Evolutionary conservation across 2,888 invertebrate genomes (phyloP), one percentile per base, ranked within the genome.

Genomic region (Argynnis bischoffii): DNA sequence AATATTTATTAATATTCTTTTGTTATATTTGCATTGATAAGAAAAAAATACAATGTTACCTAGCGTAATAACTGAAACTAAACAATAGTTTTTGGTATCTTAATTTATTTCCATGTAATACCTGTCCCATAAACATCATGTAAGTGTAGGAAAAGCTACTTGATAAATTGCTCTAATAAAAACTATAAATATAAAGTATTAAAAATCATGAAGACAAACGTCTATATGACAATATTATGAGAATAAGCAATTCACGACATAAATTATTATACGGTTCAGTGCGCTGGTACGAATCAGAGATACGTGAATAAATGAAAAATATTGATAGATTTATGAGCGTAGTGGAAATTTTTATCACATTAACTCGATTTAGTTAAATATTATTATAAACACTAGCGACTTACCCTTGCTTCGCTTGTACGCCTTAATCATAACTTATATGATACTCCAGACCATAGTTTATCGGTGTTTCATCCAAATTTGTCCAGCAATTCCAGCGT

Each of bases 201-300:
- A 60, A 66, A 66, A 60, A 35, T 53, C 53, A 26, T 51, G 13
- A 47, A 65, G 59, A 53, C 35, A 46, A 55, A 14, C 31, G 35
- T 51, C n/a, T 53, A 57, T 21, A 54, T 65, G 16, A 65, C 53
- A 65, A 41, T 64, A 16, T 48, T 35, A 57, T 35, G 26, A 55
- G 53, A 66, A 66, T 66, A 66, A 47, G 54, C 47, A 16, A 66
- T 66, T 31, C 53, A 54, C 65, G 59, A 66, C 59, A 47, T 66
- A 57, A 59, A 54, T 65, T 48, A 54, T 65, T 48, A 51, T 21
- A 59, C 53, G 59, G 53, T 31, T 54, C 47, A 26, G 53, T 53
- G 59, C 51, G 47, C 26, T 18, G 35, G n/a, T 46, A 31, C 35
- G 65, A 64, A 18, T 64, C 55, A 41, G 47, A 50, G 18, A 18